Percentiles rank a stretch among this genome's conserved stretches.
phyloP scores from a whole-genome alignment of 2,797 vertebrate genomes.

The Nothura maculosa region DNA sequence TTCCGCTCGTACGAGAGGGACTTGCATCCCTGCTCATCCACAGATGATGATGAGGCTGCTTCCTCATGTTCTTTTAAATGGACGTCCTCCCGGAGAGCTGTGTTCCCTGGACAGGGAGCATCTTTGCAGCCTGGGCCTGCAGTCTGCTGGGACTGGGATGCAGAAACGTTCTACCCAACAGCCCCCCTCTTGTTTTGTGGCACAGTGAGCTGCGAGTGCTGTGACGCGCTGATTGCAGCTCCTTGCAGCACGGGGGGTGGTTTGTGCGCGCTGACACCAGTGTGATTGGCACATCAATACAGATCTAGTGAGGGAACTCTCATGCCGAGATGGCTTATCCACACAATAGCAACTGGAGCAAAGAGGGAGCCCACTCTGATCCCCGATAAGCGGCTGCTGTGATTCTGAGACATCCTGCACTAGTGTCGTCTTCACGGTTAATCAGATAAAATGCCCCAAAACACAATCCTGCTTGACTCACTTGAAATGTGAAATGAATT shows the following conservation, averaged over 20 bases:
- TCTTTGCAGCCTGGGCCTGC: background rate
- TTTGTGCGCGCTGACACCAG: background rate
- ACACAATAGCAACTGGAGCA: background rate
- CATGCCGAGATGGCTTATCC: background rate
- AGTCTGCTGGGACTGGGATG: rapidly evolving
- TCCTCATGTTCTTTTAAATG: background rate
- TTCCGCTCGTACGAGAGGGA: background rate
- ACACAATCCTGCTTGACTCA: background rate
- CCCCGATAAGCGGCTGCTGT: background rate
- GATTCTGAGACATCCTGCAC: background rate
- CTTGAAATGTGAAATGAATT: background rate
- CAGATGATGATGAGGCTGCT: background rate
- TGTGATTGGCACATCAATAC: background rate
- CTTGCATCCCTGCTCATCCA: background rate
- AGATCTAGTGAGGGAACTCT: background rate
- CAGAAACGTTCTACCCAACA: background rate
- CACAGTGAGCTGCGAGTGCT: background rate
- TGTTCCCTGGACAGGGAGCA: background rate
- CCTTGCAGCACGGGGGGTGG: background rate
- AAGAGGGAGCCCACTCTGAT: background rate
- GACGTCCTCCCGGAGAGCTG: rapidly evolving
- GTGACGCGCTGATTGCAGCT: background rate
- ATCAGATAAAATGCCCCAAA: background rate
- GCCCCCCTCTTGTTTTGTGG: background rate
- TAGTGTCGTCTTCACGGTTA: background rate